phyloP scores from a whole-genome alignment of 2,797 vertebrate species.

The Xiphophorus birchmanni region DNA sequence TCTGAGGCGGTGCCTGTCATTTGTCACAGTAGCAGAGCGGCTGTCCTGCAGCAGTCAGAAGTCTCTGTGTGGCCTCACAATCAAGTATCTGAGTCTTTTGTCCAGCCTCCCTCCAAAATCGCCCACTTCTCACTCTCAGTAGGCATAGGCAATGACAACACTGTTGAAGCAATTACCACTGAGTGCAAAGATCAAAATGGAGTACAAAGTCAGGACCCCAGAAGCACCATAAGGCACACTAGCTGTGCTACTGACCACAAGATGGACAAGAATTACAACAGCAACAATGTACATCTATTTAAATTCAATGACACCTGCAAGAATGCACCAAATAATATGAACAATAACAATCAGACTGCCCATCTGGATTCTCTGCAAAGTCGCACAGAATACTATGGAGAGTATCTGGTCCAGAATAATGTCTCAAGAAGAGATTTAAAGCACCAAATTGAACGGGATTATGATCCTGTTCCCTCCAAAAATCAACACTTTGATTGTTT shows the following conservation, averaged over 20 bases:
- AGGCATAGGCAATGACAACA: conserved; percentile 16
- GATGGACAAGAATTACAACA: conserved; percentile 13
- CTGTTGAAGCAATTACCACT: conserved; percentile 3
- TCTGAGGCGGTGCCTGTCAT: conserved; percentile 71
- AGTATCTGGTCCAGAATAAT: conserved; percentile 3
- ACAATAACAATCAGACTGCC: conserved; percentile 5
- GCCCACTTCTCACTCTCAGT: neutral
- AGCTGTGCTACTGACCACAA: neutral
- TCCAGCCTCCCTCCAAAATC: conserved; percentile 11
- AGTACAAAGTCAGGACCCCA: conserved; percentile 11
- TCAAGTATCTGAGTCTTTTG: conserved; percentile 8
- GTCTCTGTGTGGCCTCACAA: neutral
- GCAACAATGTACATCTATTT: conserved; percentile 9
- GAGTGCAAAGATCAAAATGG: neutral
- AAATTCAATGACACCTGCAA: conserved; percentile 3
- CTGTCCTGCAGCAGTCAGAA: conserved; percentile 22
- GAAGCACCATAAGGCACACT: conserved; percentile 8
- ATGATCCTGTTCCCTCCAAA: conserved; percentile 27
- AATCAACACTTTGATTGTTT: conserved; percentile 15
- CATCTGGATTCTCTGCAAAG: conserved; percentile 30
- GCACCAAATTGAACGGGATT: conserved; percentile 11
- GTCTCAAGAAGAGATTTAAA: conserved; percentile 4
- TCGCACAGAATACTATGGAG: conserved; percentile 5
- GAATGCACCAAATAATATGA: conserved; percentile 12
- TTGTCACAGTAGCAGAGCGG: conserved; percentile 60